phyloP scores from a whole-genome alignment of 2,797 vertebrate genomes.

The Neopelma chrysocephalum region DNA sequence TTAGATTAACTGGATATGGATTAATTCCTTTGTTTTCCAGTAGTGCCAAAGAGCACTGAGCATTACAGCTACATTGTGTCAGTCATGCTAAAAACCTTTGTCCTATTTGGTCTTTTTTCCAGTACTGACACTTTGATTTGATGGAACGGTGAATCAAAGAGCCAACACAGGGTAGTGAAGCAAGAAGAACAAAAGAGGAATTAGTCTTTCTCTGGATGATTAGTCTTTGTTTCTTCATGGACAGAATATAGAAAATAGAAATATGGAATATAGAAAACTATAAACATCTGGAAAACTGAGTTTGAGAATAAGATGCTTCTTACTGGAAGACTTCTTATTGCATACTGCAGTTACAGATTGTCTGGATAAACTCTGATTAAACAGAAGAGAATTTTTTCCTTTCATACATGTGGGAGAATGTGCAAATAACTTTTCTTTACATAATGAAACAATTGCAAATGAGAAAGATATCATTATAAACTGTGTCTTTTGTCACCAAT shows the following conservation, averaged over 20 bases:
- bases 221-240: not conserved
- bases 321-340: not conserved
- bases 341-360: not conserved
- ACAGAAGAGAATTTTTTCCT: conserved; percentile 6
- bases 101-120: not conserved
- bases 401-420: not conserved
- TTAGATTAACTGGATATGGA: not conserved
- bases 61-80: not conserved
- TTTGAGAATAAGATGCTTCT: not conserved
- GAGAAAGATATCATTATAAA: conserved; percentile 53
- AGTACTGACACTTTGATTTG: not conserved
- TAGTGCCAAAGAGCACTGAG: not conserved
- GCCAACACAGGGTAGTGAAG: not conserved
- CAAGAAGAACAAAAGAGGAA: not conserved
- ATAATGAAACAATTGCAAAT: conserved; percentile 45
- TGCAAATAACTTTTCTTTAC: conserved; percentile 25
- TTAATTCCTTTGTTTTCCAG: not conserved
- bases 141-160: not conserved
- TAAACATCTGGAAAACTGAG: not conserved
- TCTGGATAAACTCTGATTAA: not conserved
- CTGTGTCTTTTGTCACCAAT: conserved; percentile 41
- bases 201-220: not conserved
- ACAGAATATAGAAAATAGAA: not conserved
- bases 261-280: not conserved
- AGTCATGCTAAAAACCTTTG: not conserved